These are phyloP conservation scores for Mimas tiliae DNA, from an alignment of 2,888 invertebrate genomes.

Conservation along the genomic window DNA sequence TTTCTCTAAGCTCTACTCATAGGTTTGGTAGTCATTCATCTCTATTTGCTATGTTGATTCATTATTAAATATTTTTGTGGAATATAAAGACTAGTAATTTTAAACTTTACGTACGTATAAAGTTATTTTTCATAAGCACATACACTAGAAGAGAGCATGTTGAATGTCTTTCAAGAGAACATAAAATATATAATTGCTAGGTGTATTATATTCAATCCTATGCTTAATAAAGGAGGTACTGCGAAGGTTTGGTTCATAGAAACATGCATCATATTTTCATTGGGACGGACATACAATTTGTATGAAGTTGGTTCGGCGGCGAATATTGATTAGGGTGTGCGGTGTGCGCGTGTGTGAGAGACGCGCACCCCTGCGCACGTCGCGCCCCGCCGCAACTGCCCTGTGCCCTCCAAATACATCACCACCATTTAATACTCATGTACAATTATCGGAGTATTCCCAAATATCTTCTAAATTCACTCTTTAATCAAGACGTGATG, in stretches of 20 bases:
- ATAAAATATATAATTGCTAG: too few relatives aligned
- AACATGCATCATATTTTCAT: conserved; percentile 45
- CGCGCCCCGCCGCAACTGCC: conserved; percentile 34
- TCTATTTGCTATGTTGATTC: conserved; percentile 5
- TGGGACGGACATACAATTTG: conserved; percentile 62
- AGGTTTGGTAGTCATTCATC: conserved; percentile 14
- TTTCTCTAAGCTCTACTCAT: conserved; percentile 4
- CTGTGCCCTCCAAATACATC: conserved; percentile 13
- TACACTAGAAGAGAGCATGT: too few relatives aligned
- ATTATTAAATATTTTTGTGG: not conserved
- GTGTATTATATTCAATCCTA: too few relatives aligned
- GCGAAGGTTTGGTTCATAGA: conserved; percentile 30
- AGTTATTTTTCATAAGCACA: not conserved
- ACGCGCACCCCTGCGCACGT: conserved; percentile 41
- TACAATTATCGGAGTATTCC: conserved; percentile 17
- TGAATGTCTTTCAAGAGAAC: too few relatives aligned
- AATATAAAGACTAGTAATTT: not conserved
- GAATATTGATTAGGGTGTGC: conserved; percentile 78
- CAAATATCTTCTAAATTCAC: conserved; percentile 10
- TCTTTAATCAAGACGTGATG: conserved; percentile 10
- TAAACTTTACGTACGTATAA: too few relatives aligned
- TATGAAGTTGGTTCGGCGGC: conserved; percentile 63
- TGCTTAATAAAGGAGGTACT: not conserved
- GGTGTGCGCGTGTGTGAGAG: conserved; percentile 57
- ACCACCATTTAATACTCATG: conserved; percentile 24